Percentiles rank a stretch among this genome's conserved stretches.
Conservation (phyloP, 2,797 vertebrate genomes). For the Pangasius larnaudii region DNA sequence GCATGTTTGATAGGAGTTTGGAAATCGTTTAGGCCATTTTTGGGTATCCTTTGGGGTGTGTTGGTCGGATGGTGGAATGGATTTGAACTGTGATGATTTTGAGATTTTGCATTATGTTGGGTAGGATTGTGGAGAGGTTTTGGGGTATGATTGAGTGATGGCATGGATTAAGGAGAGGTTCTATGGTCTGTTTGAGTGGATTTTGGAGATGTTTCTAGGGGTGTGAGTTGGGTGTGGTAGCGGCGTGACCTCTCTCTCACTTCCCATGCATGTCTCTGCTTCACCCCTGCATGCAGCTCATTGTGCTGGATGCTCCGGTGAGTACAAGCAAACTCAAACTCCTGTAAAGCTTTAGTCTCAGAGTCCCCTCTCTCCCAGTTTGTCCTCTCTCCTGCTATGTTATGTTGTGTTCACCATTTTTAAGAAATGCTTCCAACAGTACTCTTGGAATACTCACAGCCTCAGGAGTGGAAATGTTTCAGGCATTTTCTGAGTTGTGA, state of each 20-base stretch:
- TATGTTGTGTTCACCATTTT: not conserved
- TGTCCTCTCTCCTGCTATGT: not conserved
- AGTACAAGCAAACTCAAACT: conserved; percentile 73
- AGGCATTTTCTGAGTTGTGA: not conserved
- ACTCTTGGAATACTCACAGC: not conserved
- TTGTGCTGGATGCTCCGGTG: conserved; percentile 94
- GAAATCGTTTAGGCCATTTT: not conserved
- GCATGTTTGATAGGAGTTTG: not conserved
- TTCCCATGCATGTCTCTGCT: conserved; percentile 76
- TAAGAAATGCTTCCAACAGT: not conserved
- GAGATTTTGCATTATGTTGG: not conserved
- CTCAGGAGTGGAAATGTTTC: not conserved
- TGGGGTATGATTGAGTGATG: not conserved
- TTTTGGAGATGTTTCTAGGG: not conserved
- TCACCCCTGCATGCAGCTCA: conserved; percentile 86
- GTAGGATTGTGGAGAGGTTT: not conserved
- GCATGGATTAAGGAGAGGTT: not conserved
- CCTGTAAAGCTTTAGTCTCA: conserved; percentile 45
- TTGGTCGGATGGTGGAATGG: not conserved
- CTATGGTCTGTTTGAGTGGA: not conserved
- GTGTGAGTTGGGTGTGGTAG: not conserved
- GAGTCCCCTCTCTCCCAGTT: not conserved
- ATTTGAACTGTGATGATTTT: not conserved
- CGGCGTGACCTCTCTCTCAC: conserved; percentile 22
- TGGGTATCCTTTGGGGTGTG: not conserved